Conservation (phyloP, 2,888 invertebrate genomes). For the Teinopalpus imperialis region DNA sequence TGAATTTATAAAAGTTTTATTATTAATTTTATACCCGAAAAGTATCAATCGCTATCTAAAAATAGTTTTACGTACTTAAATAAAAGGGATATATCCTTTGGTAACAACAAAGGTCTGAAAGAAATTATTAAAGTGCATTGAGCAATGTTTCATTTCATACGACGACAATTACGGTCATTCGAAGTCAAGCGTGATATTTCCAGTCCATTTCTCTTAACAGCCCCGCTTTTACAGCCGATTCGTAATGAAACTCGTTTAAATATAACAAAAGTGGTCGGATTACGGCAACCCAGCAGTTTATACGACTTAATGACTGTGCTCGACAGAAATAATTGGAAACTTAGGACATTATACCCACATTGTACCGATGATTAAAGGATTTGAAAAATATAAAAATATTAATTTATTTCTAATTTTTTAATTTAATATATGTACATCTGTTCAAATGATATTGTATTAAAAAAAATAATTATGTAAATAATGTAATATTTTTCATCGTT, state of each 20-base stretch:
- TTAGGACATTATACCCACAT: slow-evolving; percentile 67
- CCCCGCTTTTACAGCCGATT: slow-evolving; percentile 73
- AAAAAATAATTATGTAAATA: too few relatives aligned
- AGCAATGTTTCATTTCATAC: slow-evolving; percentile 50
- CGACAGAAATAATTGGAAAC: slow-evolving; percentile 77
- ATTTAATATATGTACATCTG: too few relatives aligned
- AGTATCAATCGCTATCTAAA: too few relatives aligned
- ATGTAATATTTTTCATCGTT: too few relatives aligned
- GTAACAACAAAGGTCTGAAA: too few relatives aligned
- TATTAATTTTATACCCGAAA: too few relatives aligned
- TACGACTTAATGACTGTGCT: slow-evolving; percentile 76
- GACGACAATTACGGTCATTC: slow-evolving; percentile 70
- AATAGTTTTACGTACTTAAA: too few relatives aligned
- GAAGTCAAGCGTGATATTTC: slow-evolving; percentile 72
- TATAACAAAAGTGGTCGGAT: slow-evolving; percentile 78
- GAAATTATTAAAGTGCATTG: slow-evolving; percentile 4
- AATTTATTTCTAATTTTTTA: slow-evolving; percentile 4
- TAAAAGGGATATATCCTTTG: too few relatives aligned
- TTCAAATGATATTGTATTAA: too few relatives aligned
- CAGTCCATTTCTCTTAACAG: slow-evolving; percentile 76
- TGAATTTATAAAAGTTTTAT: too few relatives aligned
- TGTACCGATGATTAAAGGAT: slow-evolving; percentile 53
- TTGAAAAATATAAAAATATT: slow-evolving; percentile 27
- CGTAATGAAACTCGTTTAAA: slow-evolving; percentile 80
- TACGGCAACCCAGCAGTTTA: slow-evolving; percentile 71